These are phyloP conservation scores for Ceyx erithaca DNA, from an alignment of 2,797 vertebrate genomes.

Conservation along the genomic window DNA sequence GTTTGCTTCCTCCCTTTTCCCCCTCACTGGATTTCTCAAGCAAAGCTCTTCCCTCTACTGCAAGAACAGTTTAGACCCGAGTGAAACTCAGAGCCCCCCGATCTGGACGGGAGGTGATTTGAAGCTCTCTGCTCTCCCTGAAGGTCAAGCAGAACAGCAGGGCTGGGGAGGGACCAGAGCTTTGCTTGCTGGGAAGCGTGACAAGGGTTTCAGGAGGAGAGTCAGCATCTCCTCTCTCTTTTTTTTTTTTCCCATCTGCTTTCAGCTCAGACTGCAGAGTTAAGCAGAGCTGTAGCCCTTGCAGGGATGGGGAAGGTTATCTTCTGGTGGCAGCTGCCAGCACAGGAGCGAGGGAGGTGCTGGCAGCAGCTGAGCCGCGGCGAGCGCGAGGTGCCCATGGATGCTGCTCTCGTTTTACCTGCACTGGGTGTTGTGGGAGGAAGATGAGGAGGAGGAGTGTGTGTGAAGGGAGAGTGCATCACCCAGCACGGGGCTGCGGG, in stretches of 20 bases:
- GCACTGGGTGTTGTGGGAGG: fast-evolving
- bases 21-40: background rate
- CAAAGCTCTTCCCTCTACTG: background rate
- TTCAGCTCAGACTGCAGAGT: background rate
- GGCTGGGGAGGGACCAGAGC: fast-evolving
- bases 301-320: background rate
- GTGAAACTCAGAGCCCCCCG: background rate
- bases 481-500: fast-evolving
- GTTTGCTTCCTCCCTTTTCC: background rate
- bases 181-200: background rate
- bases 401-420: fast-evolving
- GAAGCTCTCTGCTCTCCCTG: background rate
- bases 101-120: background rate
- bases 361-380: background rate
- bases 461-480: background rate
- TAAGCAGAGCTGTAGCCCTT: background rate
- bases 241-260: background rate
- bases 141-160: background rate
- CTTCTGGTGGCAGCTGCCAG: background rate
- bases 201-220: background rate
- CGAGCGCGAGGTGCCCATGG: background rate
- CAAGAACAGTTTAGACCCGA: background rate
- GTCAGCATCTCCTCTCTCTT: background rate
- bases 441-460: background rate
- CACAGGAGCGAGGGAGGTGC: background rate